These are phyloP conservation scores for Lasiommata megera DNA, from an alignment of 2,888 invertebrate species.

Conservation along the genomic window DNA sequence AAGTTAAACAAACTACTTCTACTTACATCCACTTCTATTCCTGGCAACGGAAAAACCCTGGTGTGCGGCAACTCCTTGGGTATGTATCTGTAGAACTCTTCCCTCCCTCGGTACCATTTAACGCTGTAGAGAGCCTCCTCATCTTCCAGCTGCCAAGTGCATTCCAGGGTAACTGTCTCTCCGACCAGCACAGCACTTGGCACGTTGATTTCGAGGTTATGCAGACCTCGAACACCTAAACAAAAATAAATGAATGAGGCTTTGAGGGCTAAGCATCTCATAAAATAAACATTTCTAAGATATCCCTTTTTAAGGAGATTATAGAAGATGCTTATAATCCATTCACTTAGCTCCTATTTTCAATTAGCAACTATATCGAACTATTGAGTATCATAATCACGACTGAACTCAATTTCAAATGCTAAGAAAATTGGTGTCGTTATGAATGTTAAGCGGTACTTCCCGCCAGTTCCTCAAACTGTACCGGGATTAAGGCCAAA, in stretches of 20 bases:
- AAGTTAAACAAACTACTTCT: neutral
- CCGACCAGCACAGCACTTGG: conserved; percentile 87
- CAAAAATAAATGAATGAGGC: neutral
- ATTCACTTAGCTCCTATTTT: too few relatives aligned
- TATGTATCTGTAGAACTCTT: conserved; percentile 90
- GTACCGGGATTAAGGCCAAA: too few relatives aligned
- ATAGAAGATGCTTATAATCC: too few relatives aligned
- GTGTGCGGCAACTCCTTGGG: conserved; percentile 90
- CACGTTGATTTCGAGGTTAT: conserved; percentile 86
- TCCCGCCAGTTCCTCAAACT: too few relatives aligned
- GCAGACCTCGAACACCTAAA: conserved; percentile 82
- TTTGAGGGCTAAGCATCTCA: too few relatives aligned
- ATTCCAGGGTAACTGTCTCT: conserved; percentile 87
- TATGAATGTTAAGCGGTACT: too few relatives aligned
- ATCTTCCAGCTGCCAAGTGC: conserved; percentile 87
- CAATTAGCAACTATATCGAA: too few relatives aligned
- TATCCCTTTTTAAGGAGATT: too few relatives aligned
- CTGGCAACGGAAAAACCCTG: conserved; percentile 86
- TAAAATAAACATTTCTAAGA: too few relatives aligned
- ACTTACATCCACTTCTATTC: conserved; percentile 89
- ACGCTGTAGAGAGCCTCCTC: conserved; percentile 88
- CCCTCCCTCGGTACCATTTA: conserved; percentile 89
- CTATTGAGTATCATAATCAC: too few relatives aligned
- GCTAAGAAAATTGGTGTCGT: too few relatives aligned
- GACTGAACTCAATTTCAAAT: too few relatives aligned